These are phyloP conservation scores for Drosophila micromelanica DNA, from an alignment of 1,140 invertebrate genomes.

Conservation along the genomic window DNA sequence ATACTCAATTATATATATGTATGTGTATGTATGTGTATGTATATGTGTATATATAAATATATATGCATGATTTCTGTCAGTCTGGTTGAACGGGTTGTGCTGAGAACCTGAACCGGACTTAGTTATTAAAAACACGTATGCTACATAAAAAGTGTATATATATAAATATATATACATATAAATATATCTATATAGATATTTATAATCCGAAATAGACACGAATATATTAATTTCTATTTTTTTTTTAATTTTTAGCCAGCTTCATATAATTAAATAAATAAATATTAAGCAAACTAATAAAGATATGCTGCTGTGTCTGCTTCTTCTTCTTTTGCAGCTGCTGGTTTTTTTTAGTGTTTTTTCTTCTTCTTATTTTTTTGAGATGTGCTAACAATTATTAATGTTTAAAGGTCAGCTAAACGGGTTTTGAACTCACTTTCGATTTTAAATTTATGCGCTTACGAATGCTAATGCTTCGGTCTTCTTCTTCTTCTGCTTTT, in stretches of 20 bases:
- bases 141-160: not conserved
- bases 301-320: constrained; percentile 8
- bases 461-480: constrained; percentile 57
- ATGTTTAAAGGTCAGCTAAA: constrained; percentile 78
- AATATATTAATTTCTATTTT: too few species aligned
- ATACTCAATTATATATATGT: not conserved
- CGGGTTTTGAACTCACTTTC: constrained; percentile 70
- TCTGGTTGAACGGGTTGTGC: constrained; percentile 63
- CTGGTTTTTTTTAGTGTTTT: constrained; percentile 3
- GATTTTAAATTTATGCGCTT: constrained; percentile 69
- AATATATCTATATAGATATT: not conserved
- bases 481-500: constrained; percentile 2
- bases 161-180: not conserved
- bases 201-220: not conserved
- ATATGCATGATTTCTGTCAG: constrained; percentile 27
- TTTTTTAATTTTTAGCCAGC: too few species aligned
- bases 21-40: not conserved
- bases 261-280: not conserved
- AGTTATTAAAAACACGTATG: constrained; percentile 8
- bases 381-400: constrained; percentile 79
- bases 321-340: not conserved
- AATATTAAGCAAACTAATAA: not conserved
- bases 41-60: not conserved
- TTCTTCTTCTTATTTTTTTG: constrained; percentile 8
- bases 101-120: constrained; percentile 69